phyloP scores from a whole-genome alignment of 2,797 vertebrate species.

The Delichon dasypus region DNA sequence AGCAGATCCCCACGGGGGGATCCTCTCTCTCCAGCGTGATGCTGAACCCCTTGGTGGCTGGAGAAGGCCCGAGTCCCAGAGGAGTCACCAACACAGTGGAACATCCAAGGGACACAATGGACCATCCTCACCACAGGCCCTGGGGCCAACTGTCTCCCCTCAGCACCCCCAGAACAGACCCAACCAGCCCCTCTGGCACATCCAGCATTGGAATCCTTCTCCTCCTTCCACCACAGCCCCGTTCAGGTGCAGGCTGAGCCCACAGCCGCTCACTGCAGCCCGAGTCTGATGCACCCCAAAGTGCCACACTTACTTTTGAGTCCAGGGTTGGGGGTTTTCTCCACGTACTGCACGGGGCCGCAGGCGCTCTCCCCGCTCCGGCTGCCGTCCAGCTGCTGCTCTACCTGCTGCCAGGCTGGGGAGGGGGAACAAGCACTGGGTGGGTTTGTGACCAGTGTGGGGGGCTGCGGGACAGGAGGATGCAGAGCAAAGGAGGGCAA shows the following conservation, averaged over 20 bases:
- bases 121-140: neutral
- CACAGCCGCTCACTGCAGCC: neutral
- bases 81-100: neutral
- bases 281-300: rapidly evolving
- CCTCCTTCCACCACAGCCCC: neutral
- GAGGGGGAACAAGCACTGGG: neutral
- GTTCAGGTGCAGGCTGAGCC: neutral
- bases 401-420: slow-evolving; percentile 95
- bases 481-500: neutral
- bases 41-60: neutral
- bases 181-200: neutral
- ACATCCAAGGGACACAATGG: neutral
- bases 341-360: slow-evolving; percentile 86
- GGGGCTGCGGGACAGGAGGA: neutral
- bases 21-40: neutral
- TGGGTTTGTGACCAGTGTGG: neutral
- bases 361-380: slow-evolving; percentile 61
- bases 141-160: neutral
- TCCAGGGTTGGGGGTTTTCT: slow-evolving; percentile 84
- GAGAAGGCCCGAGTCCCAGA: neutral
- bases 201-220: neutral
- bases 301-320: slow-evolving; percentile 84
- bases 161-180: neutral
- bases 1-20: rapidly evolving
- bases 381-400: slow-evolving; percentile 84